Conservation (phyloP, 2,888 invertebrate genomes). For the Chymomyza procnemis region DNA sequence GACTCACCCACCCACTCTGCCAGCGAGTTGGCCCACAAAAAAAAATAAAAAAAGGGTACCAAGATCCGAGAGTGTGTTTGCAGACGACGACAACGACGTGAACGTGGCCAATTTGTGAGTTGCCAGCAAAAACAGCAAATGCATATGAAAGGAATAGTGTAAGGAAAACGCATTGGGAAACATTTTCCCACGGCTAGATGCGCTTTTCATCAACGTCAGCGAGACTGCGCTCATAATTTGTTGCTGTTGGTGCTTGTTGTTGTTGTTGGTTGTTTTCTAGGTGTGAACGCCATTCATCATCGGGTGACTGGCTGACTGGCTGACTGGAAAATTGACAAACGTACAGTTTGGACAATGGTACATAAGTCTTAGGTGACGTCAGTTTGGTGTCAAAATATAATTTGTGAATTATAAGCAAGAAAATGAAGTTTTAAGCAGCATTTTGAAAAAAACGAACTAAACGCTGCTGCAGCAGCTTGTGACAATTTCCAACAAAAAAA, state of each 20-base stretch:
- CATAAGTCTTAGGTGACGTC: no score
- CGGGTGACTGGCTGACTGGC: not conserved
- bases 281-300: not conserved
- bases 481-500: not conserved
- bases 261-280: not conserved
- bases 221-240: conserved; percentile 27
- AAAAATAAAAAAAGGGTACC: not conserved
- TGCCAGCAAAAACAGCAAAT: not conserved
- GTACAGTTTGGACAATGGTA: conserved; percentile 38
- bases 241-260: conserved; percentile 7
- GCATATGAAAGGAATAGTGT: not conserved
- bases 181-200: conserved; percentile 52
- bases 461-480: no score
- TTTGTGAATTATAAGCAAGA: no score
- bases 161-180: not conserved
- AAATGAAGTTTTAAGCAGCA: no score
- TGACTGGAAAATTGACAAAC: not conserved
- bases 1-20: not conserved
- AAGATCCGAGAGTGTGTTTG: not conserved
- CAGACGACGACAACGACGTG: not conserved
- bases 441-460: no score
- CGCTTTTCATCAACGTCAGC: conserved; percentile 57
- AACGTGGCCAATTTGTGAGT: not conserved
- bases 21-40: not conserved
- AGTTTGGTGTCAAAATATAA: no score